phyloP scores from a whole-genome alignment of 2,888 invertebrate species.

The Melanotus villosus region DNA sequence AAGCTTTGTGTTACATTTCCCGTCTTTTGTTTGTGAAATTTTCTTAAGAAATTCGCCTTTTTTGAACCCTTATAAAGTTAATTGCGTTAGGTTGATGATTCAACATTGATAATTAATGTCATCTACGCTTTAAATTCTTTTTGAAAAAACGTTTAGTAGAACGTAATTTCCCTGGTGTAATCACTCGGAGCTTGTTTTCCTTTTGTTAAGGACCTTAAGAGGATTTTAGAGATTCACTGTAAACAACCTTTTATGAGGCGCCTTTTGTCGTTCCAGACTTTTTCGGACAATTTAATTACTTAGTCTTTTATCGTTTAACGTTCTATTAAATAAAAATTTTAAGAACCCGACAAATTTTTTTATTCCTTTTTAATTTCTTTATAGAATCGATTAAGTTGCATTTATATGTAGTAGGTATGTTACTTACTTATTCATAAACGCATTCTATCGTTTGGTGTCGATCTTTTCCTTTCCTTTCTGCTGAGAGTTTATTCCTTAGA shows the following conservation, averaged over 20 bases:
- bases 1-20: no score
- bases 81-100: conserved; percentile 5
- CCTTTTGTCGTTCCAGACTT: background rate
- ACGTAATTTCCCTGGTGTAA: background rate
- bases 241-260: background rate
- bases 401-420: no score
- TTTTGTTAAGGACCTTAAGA: background rate
- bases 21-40: background rate
- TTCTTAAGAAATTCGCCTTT: background rate
- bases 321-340: no score
- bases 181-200: background rate
- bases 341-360: no score
- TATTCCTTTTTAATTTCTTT: no score
- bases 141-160: background rate
- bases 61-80: background rate
- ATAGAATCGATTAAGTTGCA: no score
- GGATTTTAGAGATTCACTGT: background rate
- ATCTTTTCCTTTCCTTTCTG: no score
- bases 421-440: no score
- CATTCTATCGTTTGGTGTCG: no score
- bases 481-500: no score
- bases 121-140: background rate
- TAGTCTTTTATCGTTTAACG: no score
- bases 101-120: background rate
- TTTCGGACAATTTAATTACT: background rate